A percentile compares a stretch with the other conserved stretches of the same genome.
These are phyloP conservation scores for Amblyornis subalaris DNA, from an alignment of 2,113 vertebrate species.

Conservation along the genomic window DNA sequence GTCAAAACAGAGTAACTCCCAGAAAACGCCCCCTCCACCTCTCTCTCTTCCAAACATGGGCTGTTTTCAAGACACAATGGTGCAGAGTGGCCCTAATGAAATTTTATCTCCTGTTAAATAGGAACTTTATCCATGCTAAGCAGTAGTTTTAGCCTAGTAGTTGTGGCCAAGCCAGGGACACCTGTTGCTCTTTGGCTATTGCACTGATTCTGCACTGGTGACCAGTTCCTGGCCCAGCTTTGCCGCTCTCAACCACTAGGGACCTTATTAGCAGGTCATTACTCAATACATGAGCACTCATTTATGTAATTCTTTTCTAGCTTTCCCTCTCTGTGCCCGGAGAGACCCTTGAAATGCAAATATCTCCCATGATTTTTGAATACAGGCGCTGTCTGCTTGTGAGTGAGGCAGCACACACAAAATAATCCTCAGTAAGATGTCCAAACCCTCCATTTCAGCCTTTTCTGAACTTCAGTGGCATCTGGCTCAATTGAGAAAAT, in stretches of 20 bases:
- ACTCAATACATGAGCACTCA: neutral
- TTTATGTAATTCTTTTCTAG: neutral
- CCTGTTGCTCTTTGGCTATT: rapidly evolving
- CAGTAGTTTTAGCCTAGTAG: neutral
- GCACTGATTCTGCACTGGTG: neutral
- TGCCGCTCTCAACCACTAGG: neutral
- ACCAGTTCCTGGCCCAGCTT: neutral
- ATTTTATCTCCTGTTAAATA: neutral
- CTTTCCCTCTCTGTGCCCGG: neutral
- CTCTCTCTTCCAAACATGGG: neutral
- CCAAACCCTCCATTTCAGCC: neutral
- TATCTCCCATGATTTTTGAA: neutral
- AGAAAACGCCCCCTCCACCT: neutral
- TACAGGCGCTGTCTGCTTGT: neutral
- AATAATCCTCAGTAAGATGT: neutral
- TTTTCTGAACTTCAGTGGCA: neutral
- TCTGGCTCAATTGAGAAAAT: neutral
- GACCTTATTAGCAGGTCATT: neutral
- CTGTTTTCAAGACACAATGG: neutral
- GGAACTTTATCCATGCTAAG: neutral
- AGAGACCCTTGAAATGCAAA: neutral
- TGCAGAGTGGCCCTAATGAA: neutral
- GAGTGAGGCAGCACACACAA: neutral
- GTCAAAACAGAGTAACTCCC: neutral
- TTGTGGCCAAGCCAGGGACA: neutral